Conservation (phyloP, 1,140 invertebrate genomes). For the Brachionus angularis region DNA sequence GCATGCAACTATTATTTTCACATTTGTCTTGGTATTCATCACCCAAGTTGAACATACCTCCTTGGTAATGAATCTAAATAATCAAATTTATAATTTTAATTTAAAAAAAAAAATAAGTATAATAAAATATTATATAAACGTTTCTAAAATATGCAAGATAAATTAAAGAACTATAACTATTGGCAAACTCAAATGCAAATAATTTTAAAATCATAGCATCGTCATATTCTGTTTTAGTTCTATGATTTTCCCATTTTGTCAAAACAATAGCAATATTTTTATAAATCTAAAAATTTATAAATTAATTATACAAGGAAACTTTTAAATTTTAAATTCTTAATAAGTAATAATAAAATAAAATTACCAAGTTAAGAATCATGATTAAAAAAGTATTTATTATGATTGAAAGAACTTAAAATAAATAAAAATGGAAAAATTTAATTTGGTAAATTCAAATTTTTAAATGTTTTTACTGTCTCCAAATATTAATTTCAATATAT, state of each 20-base stretch:
- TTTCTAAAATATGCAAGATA: slow-evolving; percentile 87
- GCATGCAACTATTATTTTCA: slow-evolving; percentile 72
- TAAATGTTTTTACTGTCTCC: slow-evolving; percentile 47
- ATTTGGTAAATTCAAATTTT: background rate
- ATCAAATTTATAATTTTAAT: background rate
- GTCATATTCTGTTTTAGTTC: slow-evolving; percentile 95
- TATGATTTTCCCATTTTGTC: slow-evolving; percentile 67
- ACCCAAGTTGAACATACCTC: slow-evolving; percentile 53
- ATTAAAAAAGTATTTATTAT: slow-evolving; percentile 58
- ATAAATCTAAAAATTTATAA: background rate
- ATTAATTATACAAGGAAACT: too few species aligned
- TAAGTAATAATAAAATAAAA: background rate
- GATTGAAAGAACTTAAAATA: slow-evolving; percentile 50
- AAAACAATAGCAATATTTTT: background rate
- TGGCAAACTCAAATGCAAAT: slow-evolving; percentile 94
- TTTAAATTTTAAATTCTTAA: too few species aligned
- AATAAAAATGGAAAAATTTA: slow-evolving; percentile 48
- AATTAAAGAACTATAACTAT: slow-evolving; percentile 96
- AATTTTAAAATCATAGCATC: slow-evolving; percentile 95
- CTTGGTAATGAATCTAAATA: slow-evolving; percentile 42
- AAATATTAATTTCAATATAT: slow-evolving; percentile 48
- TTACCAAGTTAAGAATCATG: slow-evolving; percentile 49
- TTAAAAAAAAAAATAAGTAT: background rate
- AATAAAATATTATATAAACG: slow-evolving; percentile 34
- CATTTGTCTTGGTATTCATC: slow-evolving; percentile 63